These are phyloP conservation scores for Gallinago stenura DNA, from an alignment of 2,797 vertebrate species.

Conservation along the genomic window DNA sequence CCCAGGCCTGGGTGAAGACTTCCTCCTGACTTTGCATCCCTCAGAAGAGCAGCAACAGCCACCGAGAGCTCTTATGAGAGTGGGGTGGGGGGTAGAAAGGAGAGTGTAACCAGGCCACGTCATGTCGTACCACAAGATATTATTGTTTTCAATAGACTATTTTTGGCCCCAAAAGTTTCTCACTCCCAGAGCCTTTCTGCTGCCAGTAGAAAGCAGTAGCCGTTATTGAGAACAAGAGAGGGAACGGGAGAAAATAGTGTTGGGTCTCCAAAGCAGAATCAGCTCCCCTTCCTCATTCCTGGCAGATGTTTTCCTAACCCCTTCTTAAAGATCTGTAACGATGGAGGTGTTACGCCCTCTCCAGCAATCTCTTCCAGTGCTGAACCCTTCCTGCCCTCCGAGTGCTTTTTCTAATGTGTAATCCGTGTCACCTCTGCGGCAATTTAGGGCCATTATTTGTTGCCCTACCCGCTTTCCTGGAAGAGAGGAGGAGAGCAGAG, in stretches of 20 bases:
- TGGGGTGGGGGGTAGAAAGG: not conserved
- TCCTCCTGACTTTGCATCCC: not conserved
- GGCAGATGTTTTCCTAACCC: slow-evolving; percentile 32
- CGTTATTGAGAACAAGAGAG: not conserved
- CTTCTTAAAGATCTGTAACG: slow-evolving; percentile 11
- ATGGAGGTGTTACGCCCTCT: not conserved
- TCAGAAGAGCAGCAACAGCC: not conserved
- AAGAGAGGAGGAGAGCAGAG: not conserved
- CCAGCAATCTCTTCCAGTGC: not conserved
- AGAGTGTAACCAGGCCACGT: not conserved
- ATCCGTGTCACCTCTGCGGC: slow-evolving; percentile 7
- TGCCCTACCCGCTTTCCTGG: slow-evolving; percentile 28
- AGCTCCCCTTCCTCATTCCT: not conserved
- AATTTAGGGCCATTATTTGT: slow-evolving; percentile 48
- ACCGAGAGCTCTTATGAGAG: not conserved
- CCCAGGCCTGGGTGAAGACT: not conserved
- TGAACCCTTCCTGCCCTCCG: not conserved
- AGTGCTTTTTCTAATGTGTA: not conserved
- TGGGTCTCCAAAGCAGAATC: not conserved
- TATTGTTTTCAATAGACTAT: not conserved
- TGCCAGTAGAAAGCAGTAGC: not conserved
- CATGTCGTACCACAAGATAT: not conserved
- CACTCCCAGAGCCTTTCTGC: not conserved
- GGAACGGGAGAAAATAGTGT: not conserved
- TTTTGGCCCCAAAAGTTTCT: not conserved